phyloP scores from a whole-genome alignment of 2,888 invertebrate species.

The Dicyrtomina minuta region DNA sequence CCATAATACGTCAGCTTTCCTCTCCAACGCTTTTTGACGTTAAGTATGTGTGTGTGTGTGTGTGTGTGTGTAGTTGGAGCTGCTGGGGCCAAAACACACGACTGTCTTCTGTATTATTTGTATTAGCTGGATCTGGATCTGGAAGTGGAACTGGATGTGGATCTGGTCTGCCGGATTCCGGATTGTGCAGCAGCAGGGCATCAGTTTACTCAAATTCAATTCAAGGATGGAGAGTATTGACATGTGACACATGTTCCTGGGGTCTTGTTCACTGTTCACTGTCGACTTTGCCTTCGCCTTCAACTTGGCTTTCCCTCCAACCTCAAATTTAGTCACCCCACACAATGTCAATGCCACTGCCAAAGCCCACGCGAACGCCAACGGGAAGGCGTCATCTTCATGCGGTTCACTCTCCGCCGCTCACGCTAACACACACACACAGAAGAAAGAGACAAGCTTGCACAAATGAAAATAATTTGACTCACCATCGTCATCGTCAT shows the following conservation, averaged over 20 bases:
- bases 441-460: too few species aligned
- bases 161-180: background rate
- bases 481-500: too few species aligned
- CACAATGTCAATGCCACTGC: background rate
- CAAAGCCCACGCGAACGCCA: background rate
- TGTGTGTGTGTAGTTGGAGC: too few species aligned
- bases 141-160: background rate
- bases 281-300: constrained; percentile 9
- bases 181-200: background rate
- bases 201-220: too few species aligned
- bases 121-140: background rate
- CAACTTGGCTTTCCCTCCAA: too few species aligned
- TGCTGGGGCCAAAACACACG: too few species aligned
- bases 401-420: background rate
- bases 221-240: constrained; percentile 24
- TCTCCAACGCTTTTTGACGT: too few species aligned
- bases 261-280: background rate
- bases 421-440: background rate
- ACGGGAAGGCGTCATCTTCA: background rate
- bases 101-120: too few species aligned
- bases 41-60: too few species aligned
- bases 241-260: constrained; percentile 22
- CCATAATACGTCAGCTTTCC: too few species aligned
- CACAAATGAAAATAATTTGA: too few species aligned
- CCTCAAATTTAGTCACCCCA: background rate